Base-by-base conservation (phyloP, 2,797 vertebrate species). In the Tarsius wallacei region DNA sequence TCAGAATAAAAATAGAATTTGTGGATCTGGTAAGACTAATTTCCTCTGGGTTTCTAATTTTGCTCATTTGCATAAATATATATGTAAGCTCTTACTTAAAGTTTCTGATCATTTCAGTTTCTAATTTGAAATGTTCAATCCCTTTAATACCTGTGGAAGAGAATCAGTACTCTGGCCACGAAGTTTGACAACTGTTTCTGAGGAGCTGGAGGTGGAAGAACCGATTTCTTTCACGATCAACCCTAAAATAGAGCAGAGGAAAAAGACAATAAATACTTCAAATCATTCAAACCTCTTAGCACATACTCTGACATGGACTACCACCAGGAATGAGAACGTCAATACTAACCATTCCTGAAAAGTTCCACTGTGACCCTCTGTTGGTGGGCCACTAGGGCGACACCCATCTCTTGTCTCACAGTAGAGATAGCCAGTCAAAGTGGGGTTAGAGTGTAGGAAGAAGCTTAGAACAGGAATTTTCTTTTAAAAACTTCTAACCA, bases 131-230 rank as follows among this genome's bases (percentile, higher is more conserved):
- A 31, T 16, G 49, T 36, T 64, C n/a, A n/a, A 53, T 24, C 33
- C 28, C 28, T 81, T 22, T 2, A 73, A 4, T 98, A 99, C 99
- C 99, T 99, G 99, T 8, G 99, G 99, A 95, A 99, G 99, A 47
- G 99, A 99, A 98, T 99, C 99, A 0, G 99, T 99, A 98, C 99
- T 99, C 98, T 99, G 99, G 93, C 99, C 99, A 82, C 99, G 99
- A 98, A 99, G 99, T 98, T 99, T 99, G 84, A 99, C 99, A 21
- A 99, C 99, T 0, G 99, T 99, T 98, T 99, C 99, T 0, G 99
- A 99, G 86, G 99, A 99, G 98, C 99, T 99, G 95, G 99, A 99
- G 5, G 99, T 99, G 97, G 99, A 99, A 14, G 99, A 99, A 98
- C 99, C 99, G 70, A 99, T 99, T 95, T 99, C 99, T 98, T 99